Base-by-base conservation (phyloP, 2,888 invertebrate species). In the Melangyna quadrimaculata region DNA sequence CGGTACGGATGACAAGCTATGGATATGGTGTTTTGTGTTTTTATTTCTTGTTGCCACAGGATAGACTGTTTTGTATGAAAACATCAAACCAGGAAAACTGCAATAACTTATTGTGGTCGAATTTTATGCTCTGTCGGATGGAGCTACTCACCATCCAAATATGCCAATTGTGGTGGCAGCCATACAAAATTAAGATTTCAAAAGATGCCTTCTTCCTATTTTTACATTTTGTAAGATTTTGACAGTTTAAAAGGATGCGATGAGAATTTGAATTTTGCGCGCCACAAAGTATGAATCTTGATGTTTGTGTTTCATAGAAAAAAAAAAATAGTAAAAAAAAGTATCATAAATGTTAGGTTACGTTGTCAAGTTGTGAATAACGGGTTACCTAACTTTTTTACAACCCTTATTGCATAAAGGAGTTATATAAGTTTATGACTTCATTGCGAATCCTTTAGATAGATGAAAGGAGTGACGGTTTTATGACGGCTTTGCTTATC, bases 61-160 rank as follows among this genome's bases (percentile, higher is more conserved):
- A 79, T 55, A 40, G 57, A 51, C 4, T 45, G 57, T 24, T 29
- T 72, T 84, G 78, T 79, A 48, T 75, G 71, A 22, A 79, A 79
- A 84, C 84, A 84, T 77, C 79, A 43, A 72, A 71, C 67, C 53
- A 71, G 35, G 45, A 65, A 45, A 65, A 67, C 61, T 79, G 71
- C 72, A 75, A 84, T 75, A 37, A 61, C 12, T 59, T 22, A 67
- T 84, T 84, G 84, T 84, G 84, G 79, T 55, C 48, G 37, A 51
- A 79, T 84, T 84, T 79, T 48, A 84, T 84, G 84, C 74, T 79
- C 79, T 67, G 84, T 79, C 75, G 59, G 48, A 72, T 79, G 79
- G 69, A 75, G 84, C 59, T 79, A 59, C 75, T 84, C 59, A 10
- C 22, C 14, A 70, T 48, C 57, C 59, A 51, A 48, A 57, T 45